phyloP scores from a whole-genome alignment of 2,113 vertebrate species.

The Pyxicephalus adspersus region DNA sequence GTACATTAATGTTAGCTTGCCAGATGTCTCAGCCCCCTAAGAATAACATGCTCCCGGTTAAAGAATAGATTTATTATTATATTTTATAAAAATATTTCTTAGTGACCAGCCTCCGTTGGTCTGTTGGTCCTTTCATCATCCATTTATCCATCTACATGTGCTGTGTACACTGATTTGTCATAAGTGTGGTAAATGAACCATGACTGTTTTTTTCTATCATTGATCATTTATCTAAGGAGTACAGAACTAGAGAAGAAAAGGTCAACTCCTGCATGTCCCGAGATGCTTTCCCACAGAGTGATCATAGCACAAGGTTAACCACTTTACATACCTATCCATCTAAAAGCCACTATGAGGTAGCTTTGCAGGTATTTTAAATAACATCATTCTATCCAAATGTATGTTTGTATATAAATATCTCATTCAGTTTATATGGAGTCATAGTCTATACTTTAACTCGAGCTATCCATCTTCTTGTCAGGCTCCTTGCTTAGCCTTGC shows the following conservation, averaged over 20 bases:
- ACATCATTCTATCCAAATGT: slow-evolving; percentile 1
- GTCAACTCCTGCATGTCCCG: neutral
- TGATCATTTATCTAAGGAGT: neutral
- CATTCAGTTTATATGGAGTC: neutral
- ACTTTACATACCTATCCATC: neutral
- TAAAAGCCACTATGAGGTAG: neutral
- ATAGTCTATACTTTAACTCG: slow-evolving; percentile 17
- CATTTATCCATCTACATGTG: neutral
- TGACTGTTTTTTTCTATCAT: neutral
- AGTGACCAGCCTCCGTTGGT: no score
- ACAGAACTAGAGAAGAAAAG: neutral
- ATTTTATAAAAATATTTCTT: no score
- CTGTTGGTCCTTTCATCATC: no score
- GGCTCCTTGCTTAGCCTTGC: slow-evolving; percentile 36
- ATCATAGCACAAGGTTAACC: neutral
- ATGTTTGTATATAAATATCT: slow-evolving; percentile 41
- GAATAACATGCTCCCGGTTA: no score
- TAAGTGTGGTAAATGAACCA: neutral
- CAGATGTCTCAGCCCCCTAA: no score
- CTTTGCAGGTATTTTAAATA: slow-evolving; percentile 20
- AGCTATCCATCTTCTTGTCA: slow-evolving; percentile 29
- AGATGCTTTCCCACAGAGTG: neutral
- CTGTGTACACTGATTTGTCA: neutral
- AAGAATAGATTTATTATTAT: no score
- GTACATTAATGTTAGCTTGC: no score